Evolutionary conservation across 2,113 vertebrate species (phyloP), one percentile per base, ranked within the genome.

Genomic region (Cromileptes altivelis): DNA sequence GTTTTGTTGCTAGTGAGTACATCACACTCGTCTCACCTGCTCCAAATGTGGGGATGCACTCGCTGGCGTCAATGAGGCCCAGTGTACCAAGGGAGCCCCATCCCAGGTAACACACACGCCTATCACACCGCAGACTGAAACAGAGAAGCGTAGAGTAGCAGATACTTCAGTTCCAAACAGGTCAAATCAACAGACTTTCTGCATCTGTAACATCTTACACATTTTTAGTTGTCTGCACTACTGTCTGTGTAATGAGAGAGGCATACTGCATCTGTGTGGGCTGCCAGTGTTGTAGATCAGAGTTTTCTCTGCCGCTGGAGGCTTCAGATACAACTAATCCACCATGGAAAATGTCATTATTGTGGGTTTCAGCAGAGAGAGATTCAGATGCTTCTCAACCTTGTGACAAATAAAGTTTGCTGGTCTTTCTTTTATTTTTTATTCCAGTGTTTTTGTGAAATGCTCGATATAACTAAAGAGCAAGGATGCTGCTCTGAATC

Each of bases 31-130:
- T 2, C 82, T 88, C 82, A 96, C 95, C 94, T 91, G 96, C 95
- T 72, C 95, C 95, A 21, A 96, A 97, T 0, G 94, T 96, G 47
- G 95, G 95, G 18, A 88, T 89, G 74, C 96, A 97, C 87, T 96
- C 96, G 21, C 94, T 96, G 69, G 95, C 95, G 19, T 96, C 96
- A 53, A 95, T 94, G 69, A 97, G 93, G 53, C 94, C 95, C 18
- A 96, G 90, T 49, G 95, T 70, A 18, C 94, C 95, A 1, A 96
- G 88, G 23, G 92, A 94, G 40, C 93, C 92, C 96, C 96, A 97
- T 60, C 95, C 96, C 30, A 97, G 87, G 78, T 97, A 93, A 60
- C 95, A 95, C 47, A 96, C 92, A 3, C 78, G 88, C 30, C 94
- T 82, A 52, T 94, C 93, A 47, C 87, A 70, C 82, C 69, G 80